Evolutionary conservation across 1,140 invertebrate species (phyloP).

Genomic region (Euura saliciscinereae): DNA sequence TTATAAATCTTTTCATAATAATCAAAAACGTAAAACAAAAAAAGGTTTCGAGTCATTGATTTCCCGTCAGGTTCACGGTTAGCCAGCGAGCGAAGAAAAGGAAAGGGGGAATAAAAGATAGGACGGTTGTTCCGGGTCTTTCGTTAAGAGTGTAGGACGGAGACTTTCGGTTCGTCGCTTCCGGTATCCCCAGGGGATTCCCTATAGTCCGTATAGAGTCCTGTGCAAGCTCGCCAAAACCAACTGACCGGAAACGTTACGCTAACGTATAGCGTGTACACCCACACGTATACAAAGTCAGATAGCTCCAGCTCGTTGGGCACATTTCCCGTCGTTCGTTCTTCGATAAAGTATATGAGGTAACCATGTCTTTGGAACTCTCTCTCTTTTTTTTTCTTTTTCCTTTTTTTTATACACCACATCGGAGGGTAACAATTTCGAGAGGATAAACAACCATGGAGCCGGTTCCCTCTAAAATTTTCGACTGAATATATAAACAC

Average conservation of each 20-base stretch:
- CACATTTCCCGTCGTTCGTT: not conserved
- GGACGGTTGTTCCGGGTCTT: not conserved
- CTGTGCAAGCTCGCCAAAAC: slow-evolving; percentile 17
- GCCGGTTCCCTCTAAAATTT: not conserved
- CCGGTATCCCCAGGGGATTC: slow-evolving; percentile 29
- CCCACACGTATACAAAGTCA: not conserved
- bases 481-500: not conserved
- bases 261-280: not conserved
- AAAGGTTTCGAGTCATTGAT: too few species aligned
- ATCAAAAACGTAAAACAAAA: too few species aligned
- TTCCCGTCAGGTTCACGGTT: too few species aligned
- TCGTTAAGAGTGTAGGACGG: slow-evolving; percentile 16
- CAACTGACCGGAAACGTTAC: slow-evolving; percentile 36
- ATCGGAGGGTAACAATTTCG: too few species aligned
- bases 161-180: slow-evolving; percentile 39
- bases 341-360: not conserved
- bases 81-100: too few species aligned
- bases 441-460: too few species aligned
- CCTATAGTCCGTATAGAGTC: slow-evolving; percentile 10
- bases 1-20: too few species aligned
- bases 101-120: too few species aligned
- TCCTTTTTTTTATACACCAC: slow-evolving; percentile 11
- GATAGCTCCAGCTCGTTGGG: not conserved
- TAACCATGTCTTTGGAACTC: not conserved
- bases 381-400: not conserved